These are phyloP conservation scores for Salpingus planirostris DNA, from an alignment of 2,888 invertebrate genomes.

Conservation along the genomic window DNA sequence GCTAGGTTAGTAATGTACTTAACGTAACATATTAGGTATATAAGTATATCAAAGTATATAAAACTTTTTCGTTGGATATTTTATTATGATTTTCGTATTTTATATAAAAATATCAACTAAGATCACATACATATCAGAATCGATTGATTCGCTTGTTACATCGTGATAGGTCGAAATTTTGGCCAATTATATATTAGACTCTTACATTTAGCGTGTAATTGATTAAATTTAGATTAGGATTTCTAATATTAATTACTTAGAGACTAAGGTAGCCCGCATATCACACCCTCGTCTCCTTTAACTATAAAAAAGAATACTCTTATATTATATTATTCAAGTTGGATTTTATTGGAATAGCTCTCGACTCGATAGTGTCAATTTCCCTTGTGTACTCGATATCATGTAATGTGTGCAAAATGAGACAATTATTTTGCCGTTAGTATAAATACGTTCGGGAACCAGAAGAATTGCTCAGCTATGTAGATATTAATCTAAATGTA, in stretches of 20 bases:
- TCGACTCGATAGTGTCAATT: slow-evolving; percentile 38
- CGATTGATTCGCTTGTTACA: slow-evolving; percentile 38
- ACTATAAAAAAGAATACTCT: slow-evolving; percentile 10
- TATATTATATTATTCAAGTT: slow-evolving; percentile 24
- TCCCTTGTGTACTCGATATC: slow-evolving; percentile 30
- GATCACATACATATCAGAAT: slow-evolving; percentile 45
- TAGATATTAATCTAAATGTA: slow-evolving; percentile 25
- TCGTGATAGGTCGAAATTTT: slow-evolving; percentile 35
- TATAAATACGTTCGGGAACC: slow-evolving; percentile 40
- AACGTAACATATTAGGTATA: too few relatives aligned
- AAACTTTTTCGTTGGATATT: too few relatives aligned
- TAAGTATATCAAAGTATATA: too few relatives aligned
- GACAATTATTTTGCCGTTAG: slow-evolving; percentile 31
- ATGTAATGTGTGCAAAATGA: slow-evolving; percentile 19
- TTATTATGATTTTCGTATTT: too few relatives aligned
- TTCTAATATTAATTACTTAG: slow-evolving; percentile 3
- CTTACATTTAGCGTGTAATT: slow-evolving; percentile 8
- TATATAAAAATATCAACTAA: slow-evolving; percentile 38
- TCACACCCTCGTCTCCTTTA: slow-evolving; percentile 29
- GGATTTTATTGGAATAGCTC: slow-evolving; percentile 39
- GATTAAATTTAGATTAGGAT: slow-evolving; percentile 3
- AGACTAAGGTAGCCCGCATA: slow-evolving; percentile 34
- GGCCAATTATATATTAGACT: slow-evolving; percentile 21
- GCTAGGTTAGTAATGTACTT: too few relatives aligned
- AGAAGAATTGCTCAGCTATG: slow-evolving; percentile 40